Conservation (phyloP, 1,140 invertebrate species). For the Cydia pomonella region DNA sequence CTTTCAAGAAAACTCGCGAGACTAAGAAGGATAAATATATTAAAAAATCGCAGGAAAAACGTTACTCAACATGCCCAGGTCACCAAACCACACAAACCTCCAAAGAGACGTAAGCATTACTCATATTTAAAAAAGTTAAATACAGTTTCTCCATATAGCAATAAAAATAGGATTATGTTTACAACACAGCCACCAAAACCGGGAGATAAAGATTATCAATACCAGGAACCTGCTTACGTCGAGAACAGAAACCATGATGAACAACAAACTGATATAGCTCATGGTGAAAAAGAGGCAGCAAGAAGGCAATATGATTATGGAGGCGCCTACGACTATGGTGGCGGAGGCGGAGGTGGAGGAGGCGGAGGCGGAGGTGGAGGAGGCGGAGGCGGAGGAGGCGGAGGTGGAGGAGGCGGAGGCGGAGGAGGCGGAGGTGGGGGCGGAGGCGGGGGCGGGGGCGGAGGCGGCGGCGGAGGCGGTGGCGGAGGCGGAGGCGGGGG, state of each 20-base stretch:
- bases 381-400: too few relatives aligned
- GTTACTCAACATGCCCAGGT: not conserved
- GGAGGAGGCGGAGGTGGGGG: too few relatives aligned
- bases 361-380: too few relatives aligned
- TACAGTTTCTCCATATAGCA: not conserved
- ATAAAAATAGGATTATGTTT: not conserved
- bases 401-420: too few relatives aligned
- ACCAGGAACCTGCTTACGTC: not conserved
- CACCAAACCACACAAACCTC: not conserved
- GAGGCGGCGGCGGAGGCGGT: too few relatives aligned
- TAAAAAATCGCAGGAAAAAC: too few relatives aligned
- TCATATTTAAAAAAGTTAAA: not conserved
- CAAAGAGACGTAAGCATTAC: not conserved
- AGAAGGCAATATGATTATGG: not conserved
- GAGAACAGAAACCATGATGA: not conserved
- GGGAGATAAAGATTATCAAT: not conserved
- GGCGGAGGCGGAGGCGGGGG: too few relatives aligned
- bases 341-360: too few relatives aligned
- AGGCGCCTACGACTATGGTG: too few relatives aligned
- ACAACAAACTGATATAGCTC: not conserved
- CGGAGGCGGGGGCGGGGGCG: too few relatives aligned
- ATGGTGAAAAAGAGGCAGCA: not conserved
- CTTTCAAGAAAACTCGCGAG: not conserved
- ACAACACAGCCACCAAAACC: not conserved
- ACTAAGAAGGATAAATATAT: too few relatives aligned